Conservation (phyloP, 2,113 vertebrate species). For the Puma concolor region DNA sequence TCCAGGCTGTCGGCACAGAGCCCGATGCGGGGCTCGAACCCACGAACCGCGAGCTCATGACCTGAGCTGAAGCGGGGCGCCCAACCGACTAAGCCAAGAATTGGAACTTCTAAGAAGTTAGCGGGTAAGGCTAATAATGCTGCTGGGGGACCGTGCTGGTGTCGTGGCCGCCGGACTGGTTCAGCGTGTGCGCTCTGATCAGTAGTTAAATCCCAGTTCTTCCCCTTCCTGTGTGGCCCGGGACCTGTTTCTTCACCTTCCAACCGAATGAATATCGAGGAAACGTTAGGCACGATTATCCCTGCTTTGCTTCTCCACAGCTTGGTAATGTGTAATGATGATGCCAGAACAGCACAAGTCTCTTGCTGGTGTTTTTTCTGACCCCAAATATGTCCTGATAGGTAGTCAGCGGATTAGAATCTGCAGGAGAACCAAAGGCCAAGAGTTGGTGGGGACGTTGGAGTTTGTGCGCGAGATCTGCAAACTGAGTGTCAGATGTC, state of each 20-base stretch:
- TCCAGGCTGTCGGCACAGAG: too few relatives aligned
- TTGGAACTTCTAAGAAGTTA: neutral
- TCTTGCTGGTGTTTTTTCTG: conserved; percentile 21
- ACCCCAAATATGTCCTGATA: neutral
- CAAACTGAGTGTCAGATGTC: neutral
- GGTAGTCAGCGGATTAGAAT: neutral
- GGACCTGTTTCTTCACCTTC: neutral
- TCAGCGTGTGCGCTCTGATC: neutral
- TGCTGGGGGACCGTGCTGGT: neutral
- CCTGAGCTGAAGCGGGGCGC: too few relatives aligned
- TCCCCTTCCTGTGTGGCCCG: neutral
- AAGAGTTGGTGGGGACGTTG: neutral
- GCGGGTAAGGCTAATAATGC: neutral
- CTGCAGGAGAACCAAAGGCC: neutral
- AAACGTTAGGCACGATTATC: neutral
- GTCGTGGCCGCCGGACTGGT: neutral
- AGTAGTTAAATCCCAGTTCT: neutral
- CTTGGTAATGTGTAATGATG: neutral
- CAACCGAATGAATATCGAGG: neutral
- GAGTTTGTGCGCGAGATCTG: neutral
- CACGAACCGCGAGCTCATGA: too few relatives aligned
- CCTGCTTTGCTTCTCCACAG: neutral
- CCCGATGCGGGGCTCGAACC: too few relatives aligned
- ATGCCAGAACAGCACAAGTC: neutral
- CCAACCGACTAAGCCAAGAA: neutral